These are phyloP conservation scores for Drosophila austrosaltans DNA, from an alignment of 2,888 invertebrate species.

Conservation along the genomic window DNA sequence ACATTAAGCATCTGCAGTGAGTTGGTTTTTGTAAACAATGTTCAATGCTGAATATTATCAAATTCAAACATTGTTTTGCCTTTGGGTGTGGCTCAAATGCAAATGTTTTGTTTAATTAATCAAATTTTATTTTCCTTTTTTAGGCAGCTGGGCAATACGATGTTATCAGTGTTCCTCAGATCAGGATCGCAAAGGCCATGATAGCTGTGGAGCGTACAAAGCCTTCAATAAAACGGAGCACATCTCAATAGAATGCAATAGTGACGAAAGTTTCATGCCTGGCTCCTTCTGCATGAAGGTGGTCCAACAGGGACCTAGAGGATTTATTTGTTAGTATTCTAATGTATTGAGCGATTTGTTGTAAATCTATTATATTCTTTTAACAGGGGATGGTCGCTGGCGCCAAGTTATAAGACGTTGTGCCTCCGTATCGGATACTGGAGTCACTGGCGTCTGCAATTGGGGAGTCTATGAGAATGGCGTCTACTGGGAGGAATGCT, in stretches of 20 bases:
- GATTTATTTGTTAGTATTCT: conserved; percentile 91
- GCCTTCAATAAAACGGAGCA: conserved; percentile 93
- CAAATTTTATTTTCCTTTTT: conserved; percentile 1
- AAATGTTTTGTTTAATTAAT: conserved; percentile 41
- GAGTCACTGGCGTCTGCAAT: conserved; percentile 97
- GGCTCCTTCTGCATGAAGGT: conserved; percentile 98
- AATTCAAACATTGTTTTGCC: not conserved
- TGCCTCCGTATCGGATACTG: conserved; percentile 94
- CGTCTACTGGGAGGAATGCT: conserved; percentile 98
- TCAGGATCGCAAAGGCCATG: conserved; percentile 89
- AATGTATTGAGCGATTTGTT: not conserved
- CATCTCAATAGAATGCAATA: conserved; percentile 96
- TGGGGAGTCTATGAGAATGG: conserved; percentile 98
- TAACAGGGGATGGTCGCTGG: conserved; percentile 96
- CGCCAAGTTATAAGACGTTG: conserved; percentile 94
- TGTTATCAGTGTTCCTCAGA: conserved; percentile 97
- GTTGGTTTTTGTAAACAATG: not conserved
- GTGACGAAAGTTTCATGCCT: conserved; percentile 96
- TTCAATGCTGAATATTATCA: not conserved
- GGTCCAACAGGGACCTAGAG: conserved; percentile 95
- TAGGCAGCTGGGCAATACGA: conserved; percentile 86
- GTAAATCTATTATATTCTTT: not conserved
- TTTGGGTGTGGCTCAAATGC: conserved; percentile 62
- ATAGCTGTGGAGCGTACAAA: conserved; percentile 95
- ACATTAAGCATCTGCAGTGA: conserved; percentile 1